Evolutionary conservation across 2,113 vertebrate genomes (phyloP).

Genomic region (Leuciscus idus): DNA sequence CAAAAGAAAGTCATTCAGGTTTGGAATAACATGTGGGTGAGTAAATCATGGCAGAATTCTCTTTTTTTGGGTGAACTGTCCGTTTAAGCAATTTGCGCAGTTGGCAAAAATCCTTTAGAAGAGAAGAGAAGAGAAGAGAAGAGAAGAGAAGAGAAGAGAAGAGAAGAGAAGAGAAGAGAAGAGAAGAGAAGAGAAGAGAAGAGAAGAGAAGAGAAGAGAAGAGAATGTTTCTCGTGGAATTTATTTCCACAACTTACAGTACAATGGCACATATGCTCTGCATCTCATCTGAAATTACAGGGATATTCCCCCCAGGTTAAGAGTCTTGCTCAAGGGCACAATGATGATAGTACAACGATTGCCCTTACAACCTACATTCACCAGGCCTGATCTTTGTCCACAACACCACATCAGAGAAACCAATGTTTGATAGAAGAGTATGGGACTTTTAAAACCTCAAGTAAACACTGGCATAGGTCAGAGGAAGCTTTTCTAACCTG

Average conservation of each 20-base stretch:
- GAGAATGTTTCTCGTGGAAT: not conserved
- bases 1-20: not conserved
- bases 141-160: too few relatives aligned
- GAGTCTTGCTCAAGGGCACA: constrained; percentile 4
- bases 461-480: not conserved
- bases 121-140: too few relatives aligned
- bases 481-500: not conserved
- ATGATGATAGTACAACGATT: constrained; percentile 17
- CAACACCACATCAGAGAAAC: not conserved
- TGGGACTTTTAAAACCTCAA: not conserved
- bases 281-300: constrained; percentile 20
- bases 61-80: not conserved
- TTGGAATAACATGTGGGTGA: not conserved
- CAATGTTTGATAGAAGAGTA: not conserved
- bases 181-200: not conserved
- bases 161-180: too few relatives aligned
- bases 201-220: not conserved
- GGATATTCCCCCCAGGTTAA: constrained; percentile 11
- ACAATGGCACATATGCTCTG: not conserved
- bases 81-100: not conserved
- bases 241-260: not conserved
- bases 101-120: not conserved
- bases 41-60: not conserved
- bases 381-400: not conserved
- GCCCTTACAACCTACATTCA: not conserved